Conservation (phyloP, 2,113 vertebrate species). For the Meles meles region DNA sequence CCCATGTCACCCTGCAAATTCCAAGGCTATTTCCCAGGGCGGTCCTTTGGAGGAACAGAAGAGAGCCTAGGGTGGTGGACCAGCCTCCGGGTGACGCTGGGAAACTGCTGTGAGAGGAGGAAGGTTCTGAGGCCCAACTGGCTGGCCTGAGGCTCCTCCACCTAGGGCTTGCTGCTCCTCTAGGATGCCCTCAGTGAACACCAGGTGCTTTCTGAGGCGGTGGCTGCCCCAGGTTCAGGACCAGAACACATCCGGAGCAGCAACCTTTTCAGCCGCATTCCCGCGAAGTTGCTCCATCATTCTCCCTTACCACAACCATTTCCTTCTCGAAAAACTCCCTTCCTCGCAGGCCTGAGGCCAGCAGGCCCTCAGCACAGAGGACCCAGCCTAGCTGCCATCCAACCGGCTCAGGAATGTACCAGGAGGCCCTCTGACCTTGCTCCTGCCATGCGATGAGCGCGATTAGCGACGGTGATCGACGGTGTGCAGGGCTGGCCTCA, state of each 20-base stretch:
- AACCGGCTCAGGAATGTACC: conserved; percentile 22
- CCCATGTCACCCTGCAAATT: background rate
- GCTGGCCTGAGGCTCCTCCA: background rate
- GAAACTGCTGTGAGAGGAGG: background rate
- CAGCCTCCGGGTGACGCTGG: background rate
- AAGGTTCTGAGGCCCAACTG: background rate
- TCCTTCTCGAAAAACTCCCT: conserved; percentile 71
- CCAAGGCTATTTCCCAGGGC: background rate
- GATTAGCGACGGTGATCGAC: rapidly evolving
- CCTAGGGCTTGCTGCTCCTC: background rate
- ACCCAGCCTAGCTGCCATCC: background rate
- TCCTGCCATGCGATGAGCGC: background rate
- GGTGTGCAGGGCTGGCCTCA: background rate
- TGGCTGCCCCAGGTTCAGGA: background rate
- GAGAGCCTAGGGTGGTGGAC: background rate
- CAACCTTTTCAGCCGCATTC: conserved; percentile 62
- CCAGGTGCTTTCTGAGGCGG: conserved; percentile 22
- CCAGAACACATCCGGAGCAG: background rate
- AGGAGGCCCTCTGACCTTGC: background rate
- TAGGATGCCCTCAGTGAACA: background rate
- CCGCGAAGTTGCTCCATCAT: conserved; percentile 51
- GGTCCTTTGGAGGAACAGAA: background rate
- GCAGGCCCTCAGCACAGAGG: background rate
- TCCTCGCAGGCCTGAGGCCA: background rate
- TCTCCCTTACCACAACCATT: conserved; percentile 70